Evolutionary conservation across 1,140 invertebrate genomes (phyloP), one percentile per base, ranked within the genome.

Genomic region (Drosophila bocki): DNA sequence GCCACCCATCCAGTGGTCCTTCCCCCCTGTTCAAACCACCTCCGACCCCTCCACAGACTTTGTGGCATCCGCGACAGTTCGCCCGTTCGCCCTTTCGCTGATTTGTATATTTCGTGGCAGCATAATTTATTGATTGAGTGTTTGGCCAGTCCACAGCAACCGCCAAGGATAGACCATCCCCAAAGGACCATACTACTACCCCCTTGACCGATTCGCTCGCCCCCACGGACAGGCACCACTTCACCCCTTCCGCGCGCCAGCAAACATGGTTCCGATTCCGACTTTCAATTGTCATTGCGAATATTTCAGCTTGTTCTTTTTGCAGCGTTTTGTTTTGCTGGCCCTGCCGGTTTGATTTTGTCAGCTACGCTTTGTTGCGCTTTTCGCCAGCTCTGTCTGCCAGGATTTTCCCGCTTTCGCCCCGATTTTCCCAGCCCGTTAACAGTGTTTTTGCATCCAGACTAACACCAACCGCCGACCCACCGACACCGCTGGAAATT

Each of bases 41-140:
- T 45, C 17, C 3, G 7, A 5, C 5, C 47, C 2, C 33, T 22
- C 35, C 41, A 56, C 50, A 41, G 58, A 44, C 51, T 19, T 54
- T 61, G 50, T 68, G 59, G 62, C 56, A 48, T 62, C 48, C 51
- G 57, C 41, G 68, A 61, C 75, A 62, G 47, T 78, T 82, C 61
- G 29, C 59, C 57, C 62, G 48, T 75, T 78, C 65, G 72, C 62
- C 44, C 44, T 3, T 37, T 80, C 65, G 80, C 65, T 90, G 85
- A 90, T 90, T 90, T 88, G 85, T 88, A 85, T 88, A 90, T 88
- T 88, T 81, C 78, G 81, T 81, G 85, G 85, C 78, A 90, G 81
- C 85, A 88, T 88, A 88, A 88, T 88, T 88, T 88, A 88, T 88
- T 88, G 84, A 88, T 88, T 88, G 84, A 88, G 84, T 90, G 84